phyloP scores from a whole-genome alignment of 2,113 vertebrate genomes.

The Hystrix cristata region DNA sequence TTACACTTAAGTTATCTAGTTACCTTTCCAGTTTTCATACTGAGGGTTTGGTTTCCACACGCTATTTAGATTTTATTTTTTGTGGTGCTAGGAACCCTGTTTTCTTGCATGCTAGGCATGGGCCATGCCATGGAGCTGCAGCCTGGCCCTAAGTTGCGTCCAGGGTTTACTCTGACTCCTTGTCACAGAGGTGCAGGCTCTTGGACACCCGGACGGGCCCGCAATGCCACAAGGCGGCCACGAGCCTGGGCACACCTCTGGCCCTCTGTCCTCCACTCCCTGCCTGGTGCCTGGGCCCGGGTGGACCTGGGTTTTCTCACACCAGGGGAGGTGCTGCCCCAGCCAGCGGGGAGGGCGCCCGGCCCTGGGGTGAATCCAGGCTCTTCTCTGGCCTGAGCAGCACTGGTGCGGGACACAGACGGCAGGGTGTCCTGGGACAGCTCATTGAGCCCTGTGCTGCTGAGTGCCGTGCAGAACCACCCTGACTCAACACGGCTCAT shows the following conservation, averaged over 20 bases:
- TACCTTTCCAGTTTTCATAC: background rate
- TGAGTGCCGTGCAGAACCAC: conserved; percentile 68
- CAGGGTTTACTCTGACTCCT: background rate
- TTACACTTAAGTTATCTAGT: too few relatives aligned
- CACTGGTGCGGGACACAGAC: conserved; percentile 46
- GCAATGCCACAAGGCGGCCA: background rate
- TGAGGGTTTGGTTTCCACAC: background rate
- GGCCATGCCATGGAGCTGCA: background rate
- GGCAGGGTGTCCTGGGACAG: background rate
- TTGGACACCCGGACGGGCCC: background rate
- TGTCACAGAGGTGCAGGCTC: background rate
- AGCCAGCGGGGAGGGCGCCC: background rate
- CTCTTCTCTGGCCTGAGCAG: conserved; percentile 72
- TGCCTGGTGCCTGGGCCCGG: rapidly evolving
- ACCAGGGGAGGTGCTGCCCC: background rate
- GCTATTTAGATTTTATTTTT: background rate
- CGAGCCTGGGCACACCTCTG: background rate
- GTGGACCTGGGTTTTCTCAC: background rate
- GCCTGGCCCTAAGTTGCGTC: background rate
- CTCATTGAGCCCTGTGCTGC: conserved; percentile 64
- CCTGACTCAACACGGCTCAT: conserved; percentile 72
- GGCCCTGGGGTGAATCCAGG: background rate
- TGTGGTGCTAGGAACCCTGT: too few relatives aligned
- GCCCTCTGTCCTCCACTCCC: background rate
- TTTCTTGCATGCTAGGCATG: background rate